Base-by-base conservation (phyloP, 2,888 invertebrate genomes). In the Thymelicus lineola region DNA sequence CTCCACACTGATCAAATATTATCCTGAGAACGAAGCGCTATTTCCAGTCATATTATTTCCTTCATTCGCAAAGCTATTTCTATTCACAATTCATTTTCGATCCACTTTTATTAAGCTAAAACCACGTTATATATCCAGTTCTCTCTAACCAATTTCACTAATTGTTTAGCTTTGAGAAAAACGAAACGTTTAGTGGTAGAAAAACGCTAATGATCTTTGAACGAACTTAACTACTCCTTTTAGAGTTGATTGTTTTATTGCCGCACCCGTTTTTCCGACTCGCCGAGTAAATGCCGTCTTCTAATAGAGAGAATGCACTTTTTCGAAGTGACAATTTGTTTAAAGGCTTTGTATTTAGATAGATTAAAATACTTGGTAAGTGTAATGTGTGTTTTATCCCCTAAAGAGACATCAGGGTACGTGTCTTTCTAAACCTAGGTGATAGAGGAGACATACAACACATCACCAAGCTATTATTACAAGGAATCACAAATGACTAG, bases 61-160 rank as follows among this genome's bases (percentile, higher is more conserved):
- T 86, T 84, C 80, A 86, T 86, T 87, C 84, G 84, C 84, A 81
- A 83, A 82, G 84, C 86, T 83, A 83, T 84, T 86, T 81, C 82
- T 85, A 84, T 85, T 81, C 82, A 76, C 82, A 82, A 85, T 85
- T 81, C 82, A 76, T 82, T 82, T 76, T 74, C 70, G 68, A 50
- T 71, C 63, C 57, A 66, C 60, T 70, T 72, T 72, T 72, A 73
- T 72, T 61, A 38, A 68, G 68, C 68, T 62, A 64, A 72, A 66
- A 71, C 72, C 66, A 71, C 68, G 66, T 72, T 66, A 72, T 70
- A 72, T 70, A 65, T 36, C 66, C 64, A 53, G 42, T 70, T 66
- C 71, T 67, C 69, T 74, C 36, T 72, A 73, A 74, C 74, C 71
- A 74, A 76, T 77, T 76, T 74, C 66, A 70, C 75, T 76, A 77